These are phyloP conservation scores for Eretmocerus hayati DNA, from an alignment of 2,888 invertebrate genomes.

Conservation along the genomic window DNA sequence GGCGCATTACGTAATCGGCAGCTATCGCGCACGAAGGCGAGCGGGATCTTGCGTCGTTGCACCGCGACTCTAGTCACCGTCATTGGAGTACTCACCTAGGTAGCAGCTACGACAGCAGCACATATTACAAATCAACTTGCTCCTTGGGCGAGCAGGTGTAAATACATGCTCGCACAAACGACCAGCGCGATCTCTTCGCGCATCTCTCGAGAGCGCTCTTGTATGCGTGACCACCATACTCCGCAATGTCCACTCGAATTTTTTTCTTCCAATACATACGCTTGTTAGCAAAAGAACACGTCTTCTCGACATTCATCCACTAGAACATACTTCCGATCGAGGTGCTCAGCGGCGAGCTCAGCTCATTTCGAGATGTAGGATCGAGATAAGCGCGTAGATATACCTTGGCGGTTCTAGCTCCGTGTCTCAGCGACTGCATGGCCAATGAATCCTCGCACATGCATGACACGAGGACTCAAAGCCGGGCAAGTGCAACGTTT, in stretches of 20 bases:
- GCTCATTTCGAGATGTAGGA: constrained; percentile 34
- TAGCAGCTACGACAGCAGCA: too few species aligned
- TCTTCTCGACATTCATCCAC: constrained; percentile 29
- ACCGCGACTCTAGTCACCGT: too few species aligned
- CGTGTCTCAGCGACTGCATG: too few species aligned
- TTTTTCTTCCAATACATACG: not conserved
- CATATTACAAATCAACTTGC: too few species aligned
- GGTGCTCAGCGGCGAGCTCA: constrained; percentile 16
- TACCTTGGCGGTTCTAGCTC: too few species aligned
- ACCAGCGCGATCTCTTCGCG: not conserved
- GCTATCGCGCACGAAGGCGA: constrained; percentile 40
- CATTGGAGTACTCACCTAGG: too few species aligned
- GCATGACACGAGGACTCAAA: too few species aligned
- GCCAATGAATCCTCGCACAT: too few species aligned
- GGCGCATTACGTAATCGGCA: constrained; percentile 40
- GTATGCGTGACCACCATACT: not conserved
- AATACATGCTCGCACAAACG: not conserved
- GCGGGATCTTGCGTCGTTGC: constrained; percentile 35
- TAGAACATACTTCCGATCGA: constrained; percentile 39
- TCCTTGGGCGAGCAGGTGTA: too few species aligned
- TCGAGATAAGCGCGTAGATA: constrained; percentile 29
- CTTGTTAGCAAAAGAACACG: not conserved
- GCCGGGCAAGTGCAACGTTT: too few species aligned
- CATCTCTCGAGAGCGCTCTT: not conserved
- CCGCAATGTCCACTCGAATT: not conserved